phyloP scores from a whole-genome alignment of 2,113 vertebrate species.

The Spilogale gracilis region DNA sequence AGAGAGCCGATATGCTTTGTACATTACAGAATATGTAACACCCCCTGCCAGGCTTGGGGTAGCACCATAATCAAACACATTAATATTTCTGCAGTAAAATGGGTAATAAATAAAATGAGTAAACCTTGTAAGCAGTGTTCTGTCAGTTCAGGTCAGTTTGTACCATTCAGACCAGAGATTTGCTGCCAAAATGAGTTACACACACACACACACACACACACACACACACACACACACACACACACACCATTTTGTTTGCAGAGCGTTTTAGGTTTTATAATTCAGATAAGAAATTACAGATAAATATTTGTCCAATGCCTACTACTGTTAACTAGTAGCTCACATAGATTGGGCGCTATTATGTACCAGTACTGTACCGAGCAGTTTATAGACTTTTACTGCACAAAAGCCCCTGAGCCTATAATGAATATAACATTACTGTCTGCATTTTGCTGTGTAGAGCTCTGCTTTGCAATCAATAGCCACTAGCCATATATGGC shows the following conservation, averaged over 20 bases:
- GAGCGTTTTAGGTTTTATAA: not conserved
- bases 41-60: not conserved
- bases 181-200: conserved; percentile 29
- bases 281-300: not conserved
- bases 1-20: not conserved
- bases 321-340: not conserved
- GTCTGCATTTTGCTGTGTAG: not conserved
- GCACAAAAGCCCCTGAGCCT: not conserved
- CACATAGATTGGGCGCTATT: not conserved
- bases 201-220: not conserved
- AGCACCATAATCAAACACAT: not conserved
- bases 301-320: not conserved
- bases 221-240: not conserved
- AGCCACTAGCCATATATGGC: not conserved
- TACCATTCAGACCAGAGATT: conserved; percentile 31
- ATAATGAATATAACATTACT: not conserved
- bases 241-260: not conserved
- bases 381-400: not conserved
- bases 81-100: conserved; percentile 26
- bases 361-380: not conserved
- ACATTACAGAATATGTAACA: not conserved
- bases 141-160: not conserved
- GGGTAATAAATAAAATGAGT: not conserved
- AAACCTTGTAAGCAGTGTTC: not conserved
- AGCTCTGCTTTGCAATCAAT: not conserved